A percentile compares a stretch with the other conserved stretches of the same genome.
Conservation (phyloP, 1,140 invertebrate species). For the Drosophila nannoptera region DNA sequence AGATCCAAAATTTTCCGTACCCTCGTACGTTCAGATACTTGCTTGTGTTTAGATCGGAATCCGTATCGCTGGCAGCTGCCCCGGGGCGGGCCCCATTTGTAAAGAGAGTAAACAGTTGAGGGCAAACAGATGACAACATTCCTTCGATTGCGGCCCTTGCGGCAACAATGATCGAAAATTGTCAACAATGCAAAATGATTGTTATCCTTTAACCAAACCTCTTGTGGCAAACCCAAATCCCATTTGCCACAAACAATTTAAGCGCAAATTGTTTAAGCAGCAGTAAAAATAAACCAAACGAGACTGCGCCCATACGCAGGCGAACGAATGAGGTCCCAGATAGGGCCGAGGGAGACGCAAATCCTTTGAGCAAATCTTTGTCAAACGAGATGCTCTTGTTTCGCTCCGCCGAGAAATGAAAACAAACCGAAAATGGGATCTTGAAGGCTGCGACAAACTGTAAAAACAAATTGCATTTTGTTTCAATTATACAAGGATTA, state of each 20-base stretch:
- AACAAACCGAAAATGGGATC: conserved; percentile 74
- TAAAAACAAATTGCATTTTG: conserved; percentile 76
- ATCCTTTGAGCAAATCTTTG: conserved; percentile 73
- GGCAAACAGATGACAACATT: conserved; percentile 65
- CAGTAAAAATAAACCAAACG: conserved; percentile 66
- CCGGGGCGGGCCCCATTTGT: conserved; percentile 21
- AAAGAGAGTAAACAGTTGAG: conserved; percentile 45
- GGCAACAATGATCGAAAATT: conserved; percentile 42
- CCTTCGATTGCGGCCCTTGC: conserved; percentile 51
- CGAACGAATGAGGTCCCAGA: not conserved
- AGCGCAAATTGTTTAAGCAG: conserved; percentile 71
- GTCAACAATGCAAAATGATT: conserved; percentile 74
- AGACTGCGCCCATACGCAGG: conserved; percentile 29
- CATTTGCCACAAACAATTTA: conserved; percentile 74
- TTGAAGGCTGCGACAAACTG: conserved; percentile 74
- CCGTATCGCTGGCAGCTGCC: conserved; percentile 30
- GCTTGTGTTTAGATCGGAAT: conserved; percentile 1
- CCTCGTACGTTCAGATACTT: too few species aligned
- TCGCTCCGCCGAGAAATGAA: conserved; percentile 54
- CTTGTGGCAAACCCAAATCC: conserved; percentile 73
- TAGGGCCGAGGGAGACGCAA: conserved; percentile 21
- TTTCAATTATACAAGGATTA: conserved; percentile 78
- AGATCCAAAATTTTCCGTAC: too few species aligned
- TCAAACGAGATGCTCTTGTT: not conserved
- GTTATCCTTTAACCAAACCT: conserved; percentile 76